phyloP scores from a whole-genome alignment of 2,888 invertebrate species.

The Drosophila diplacantha region DNA sequence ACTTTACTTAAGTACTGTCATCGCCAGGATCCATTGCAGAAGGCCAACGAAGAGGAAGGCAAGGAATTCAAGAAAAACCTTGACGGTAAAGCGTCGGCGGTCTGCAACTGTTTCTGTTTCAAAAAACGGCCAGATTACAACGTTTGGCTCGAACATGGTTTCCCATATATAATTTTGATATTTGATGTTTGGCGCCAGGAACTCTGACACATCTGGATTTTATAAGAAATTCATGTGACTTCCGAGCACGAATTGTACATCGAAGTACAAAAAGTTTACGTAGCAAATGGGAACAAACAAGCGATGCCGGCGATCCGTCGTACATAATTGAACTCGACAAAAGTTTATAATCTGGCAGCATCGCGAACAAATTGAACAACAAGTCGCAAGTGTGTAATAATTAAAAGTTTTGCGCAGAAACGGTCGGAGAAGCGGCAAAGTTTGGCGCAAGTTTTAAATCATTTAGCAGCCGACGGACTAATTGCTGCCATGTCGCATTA shows the following conservation, averaged over 20 bases:
- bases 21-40: conserved; percentile 35
- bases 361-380: conserved; percentile 60
- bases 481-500: conserved; percentile 47
- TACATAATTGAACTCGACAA: conserved; percentile 59
- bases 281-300: conserved; percentile 33
- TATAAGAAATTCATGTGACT: conserved; percentile 8
- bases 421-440: conserved; percentile 37
- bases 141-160: conserved; percentile 42
- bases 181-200: conserved; percentile 17
- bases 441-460: conserved; percentile 56
- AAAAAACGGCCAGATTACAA: conserved; percentile 23
- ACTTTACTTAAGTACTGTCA: conserved; percentile 24
- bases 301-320: conserved; percentile 12
- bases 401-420: conserved; percentile 55
- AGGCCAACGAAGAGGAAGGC: conserved; percentile 19
- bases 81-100: conserved; percentile 25
- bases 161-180: conserved; percentile 21
- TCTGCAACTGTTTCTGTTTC: conserved; percentile 20
- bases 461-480: conserved; percentile 42
- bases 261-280: conserved; percentile 25
- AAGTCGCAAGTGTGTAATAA: conserved; percentile 62
- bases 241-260: conserved; percentile 26
- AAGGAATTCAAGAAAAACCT: conserved; percentile 7
- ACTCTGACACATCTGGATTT: not conserved
- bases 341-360: conserved; percentile 66